A percentile compares a stretch with the other conserved stretches of the same genome.
Conservation (phyloP, 2,113 vertebrate genomes). For the Actenoides hombroni region DNA sequence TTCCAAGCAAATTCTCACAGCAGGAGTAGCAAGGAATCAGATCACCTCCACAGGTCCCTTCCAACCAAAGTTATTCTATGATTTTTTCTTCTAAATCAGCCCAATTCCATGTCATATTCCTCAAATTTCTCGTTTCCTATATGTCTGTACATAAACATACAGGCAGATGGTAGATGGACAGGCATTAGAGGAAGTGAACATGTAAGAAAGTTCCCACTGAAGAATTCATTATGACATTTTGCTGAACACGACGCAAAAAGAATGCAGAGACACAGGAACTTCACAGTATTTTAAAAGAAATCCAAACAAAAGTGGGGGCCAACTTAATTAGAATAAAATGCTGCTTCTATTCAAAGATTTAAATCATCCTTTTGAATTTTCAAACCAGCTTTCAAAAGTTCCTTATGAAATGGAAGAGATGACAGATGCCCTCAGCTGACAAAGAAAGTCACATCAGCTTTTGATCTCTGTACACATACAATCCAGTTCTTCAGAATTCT, state of each 20-base stretch:
- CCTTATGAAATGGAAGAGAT: neutral
- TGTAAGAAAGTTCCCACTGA: neutral
- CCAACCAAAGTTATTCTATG: neutral
- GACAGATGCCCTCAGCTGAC: slow-evolving; percentile 3
- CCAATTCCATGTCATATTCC: neutral
- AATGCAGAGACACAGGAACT: neutral
- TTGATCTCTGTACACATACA: neutral
- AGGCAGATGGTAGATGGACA: neutral
- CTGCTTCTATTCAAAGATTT: neutral
- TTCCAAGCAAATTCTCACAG: neutral
- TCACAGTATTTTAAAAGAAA: neutral
- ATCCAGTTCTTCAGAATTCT: neutral
- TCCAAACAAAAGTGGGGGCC: neutral
- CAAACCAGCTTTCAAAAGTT: neutral
- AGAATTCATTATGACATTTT: neutral
- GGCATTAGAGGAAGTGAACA: neutral
- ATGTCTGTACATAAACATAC: rapidly evolving
- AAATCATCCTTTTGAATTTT: slow-evolving; percentile 3
- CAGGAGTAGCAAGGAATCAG: neutral
- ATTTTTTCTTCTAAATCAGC: neutral
- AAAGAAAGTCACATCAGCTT: slow-evolving; percentile 1
- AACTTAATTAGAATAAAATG: neutral
- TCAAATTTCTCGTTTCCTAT: neutral
- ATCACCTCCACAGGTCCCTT: neutral
- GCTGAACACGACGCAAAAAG: neutral